phyloP scores from a whole-genome alignment of 2,797 vertebrate species.

The Chrosomus eos region DNA sequence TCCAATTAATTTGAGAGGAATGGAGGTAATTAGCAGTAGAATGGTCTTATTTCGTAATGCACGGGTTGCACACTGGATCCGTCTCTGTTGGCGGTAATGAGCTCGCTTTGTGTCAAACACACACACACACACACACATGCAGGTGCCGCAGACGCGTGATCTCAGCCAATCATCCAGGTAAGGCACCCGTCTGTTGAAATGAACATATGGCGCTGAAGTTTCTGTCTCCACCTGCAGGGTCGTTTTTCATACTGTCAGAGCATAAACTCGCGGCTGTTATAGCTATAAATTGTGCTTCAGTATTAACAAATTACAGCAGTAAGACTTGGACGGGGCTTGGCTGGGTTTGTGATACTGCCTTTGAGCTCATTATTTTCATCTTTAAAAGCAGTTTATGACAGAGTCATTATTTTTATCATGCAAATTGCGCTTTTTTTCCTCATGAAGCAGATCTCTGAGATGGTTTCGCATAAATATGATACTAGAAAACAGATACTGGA shows the following conservation, averaged over 20 bases:
- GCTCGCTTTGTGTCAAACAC: conserved; percentile 42
- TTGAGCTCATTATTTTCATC: conserved; percentile 8
- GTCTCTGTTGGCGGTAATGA: conserved; percentile 48
- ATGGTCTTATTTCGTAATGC: conserved; percentile 28
- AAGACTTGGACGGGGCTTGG: neutral
- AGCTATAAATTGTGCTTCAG: conserved; percentile 21
- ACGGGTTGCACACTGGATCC: neutral
- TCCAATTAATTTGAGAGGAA: conserved; percentile 79
- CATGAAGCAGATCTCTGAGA: neutral
- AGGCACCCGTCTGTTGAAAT: conserved; percentile 37
- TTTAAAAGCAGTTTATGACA: neutral
- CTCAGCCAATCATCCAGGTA: conserved; percentile 40
- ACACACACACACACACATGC: too few relatives aligned
- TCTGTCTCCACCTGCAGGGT: conserved; percentile 40
- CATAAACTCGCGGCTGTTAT: conserved; percentile 28
- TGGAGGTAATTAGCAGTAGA: conserved; percentile 79
- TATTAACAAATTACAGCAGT: conserved; percentile 4
- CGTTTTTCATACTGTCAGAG: conserved; percentile 45
- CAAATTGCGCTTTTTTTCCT: neutral
- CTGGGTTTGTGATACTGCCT: neutral
- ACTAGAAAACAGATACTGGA: neutral
- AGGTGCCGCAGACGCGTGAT: conserved; percentile 52
- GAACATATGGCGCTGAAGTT: conserved; percentile 51
- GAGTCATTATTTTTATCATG: conserved; percentile 1
- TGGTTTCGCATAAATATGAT: neutral